Percentiles rank a stretch among this genome's conserved stretches.
These are phyloP conservation scores for Gymnosoma rotundatum DNA, from an alignment of 2,888 invertebrate species.

Conservation along the genomic window DNA sequence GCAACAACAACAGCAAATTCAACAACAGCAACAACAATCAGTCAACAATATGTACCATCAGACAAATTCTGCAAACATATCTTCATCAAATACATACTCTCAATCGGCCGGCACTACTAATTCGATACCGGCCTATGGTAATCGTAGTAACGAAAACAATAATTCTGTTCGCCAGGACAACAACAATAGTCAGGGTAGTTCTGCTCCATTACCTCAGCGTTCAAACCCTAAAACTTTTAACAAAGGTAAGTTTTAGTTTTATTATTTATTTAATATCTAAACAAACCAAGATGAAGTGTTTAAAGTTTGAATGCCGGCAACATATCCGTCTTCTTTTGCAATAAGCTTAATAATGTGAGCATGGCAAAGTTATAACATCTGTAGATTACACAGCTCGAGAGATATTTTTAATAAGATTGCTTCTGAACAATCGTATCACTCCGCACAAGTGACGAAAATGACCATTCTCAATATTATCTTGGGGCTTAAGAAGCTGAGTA, in stretches of 20 bases:
- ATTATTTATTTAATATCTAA: no score
- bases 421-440: no score
- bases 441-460: no score
- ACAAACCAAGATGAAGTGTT: no score
- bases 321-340: no score
- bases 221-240: conserved; percentile 78
- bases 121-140: conserved; percentile 73
- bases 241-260: conserved; percentile 75
- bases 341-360: no score
- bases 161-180: conserved; percentile 77
- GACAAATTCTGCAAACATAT: conserved; percentile 73
- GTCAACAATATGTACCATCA: conserved; percentile 69
- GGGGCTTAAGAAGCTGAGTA: no score
- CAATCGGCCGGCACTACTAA: conserved; percentile 65
- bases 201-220: conserved; percentile 79
- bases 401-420: no score
- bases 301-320: no score
- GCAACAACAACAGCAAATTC: conserved; percentile 81
- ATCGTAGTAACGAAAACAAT: conserved; percentile 72
- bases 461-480: no score
- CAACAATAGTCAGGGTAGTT: conserved; percentile 71
- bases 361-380: no score
- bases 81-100: conserved; percentile 75
- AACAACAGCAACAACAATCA: conserved; percentile 75
- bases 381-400: no score